Conservation (phyloP, 2,797 vertebrate species). For the Lates japonicus region DNA sequence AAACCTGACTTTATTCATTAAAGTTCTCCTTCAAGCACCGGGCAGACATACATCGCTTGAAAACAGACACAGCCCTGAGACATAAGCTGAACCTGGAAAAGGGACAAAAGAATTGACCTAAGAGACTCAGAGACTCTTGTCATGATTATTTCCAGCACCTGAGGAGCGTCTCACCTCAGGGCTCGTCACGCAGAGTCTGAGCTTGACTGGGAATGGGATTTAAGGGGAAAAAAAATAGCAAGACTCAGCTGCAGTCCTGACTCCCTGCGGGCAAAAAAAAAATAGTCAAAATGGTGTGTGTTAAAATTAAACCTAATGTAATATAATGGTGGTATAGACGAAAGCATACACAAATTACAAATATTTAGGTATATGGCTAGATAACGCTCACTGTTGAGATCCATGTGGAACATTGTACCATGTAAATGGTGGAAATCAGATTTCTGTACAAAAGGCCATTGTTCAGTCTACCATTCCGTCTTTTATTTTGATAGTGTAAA, state of each 20-base stretch:
- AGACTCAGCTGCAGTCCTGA: slow-evolving; percentile 42
- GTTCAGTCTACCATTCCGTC: not conserved
- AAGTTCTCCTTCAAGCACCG: slow-evolving; percentile 23
- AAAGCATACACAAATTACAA: not conserved
- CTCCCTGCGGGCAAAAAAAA: slow-evolving; percentile 38
- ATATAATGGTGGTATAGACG: not conserved
- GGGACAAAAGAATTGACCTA: slow-evolving; percentile 48
- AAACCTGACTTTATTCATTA: slow-evolving; percentile 39
- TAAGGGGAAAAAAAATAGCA: slow-evolving; percentile 15
- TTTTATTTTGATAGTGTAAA: not conserved
- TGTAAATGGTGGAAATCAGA: not conserved
- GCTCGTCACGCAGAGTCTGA: slow-evolving; percentile 59
- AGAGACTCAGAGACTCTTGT: slow-evolving; percentile 46
- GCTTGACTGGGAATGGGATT: slow-evolving; percentile 52
- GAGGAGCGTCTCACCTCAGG: slow-evolving; percentile 62
- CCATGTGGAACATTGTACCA: not conserved
- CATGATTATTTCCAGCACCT: slow-evolving; percentile 71
- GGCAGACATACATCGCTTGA: slow-evolving; percentile 23
- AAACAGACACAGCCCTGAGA: slow-evolving; percentile 55
- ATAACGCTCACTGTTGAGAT: not conserved
- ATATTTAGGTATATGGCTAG: not conserved
- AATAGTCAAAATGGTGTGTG: slow-evolving; percentile 26
- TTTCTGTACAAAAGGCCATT: not conserved
- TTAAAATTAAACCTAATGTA: slow-evolving; percentile 44
- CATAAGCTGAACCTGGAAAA: slow-evolving; percentile 45